phyloP scores from a whole-genome alignment of 2,797 vertebrate species.

The Brachyrhaphis roseni region DNA sequence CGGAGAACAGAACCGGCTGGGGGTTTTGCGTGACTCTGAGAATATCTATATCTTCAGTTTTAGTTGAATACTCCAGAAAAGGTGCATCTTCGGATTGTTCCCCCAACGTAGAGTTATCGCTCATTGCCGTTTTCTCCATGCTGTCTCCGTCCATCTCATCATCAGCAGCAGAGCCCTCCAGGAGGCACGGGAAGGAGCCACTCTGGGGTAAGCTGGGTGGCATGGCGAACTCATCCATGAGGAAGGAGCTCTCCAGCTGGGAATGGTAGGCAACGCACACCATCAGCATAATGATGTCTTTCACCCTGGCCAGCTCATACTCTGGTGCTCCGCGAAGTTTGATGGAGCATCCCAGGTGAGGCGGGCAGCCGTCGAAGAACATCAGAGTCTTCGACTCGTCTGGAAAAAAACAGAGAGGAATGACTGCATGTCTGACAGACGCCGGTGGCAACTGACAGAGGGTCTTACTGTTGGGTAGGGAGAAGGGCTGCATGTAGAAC shows the following conservation, averaged over 20 bases:
- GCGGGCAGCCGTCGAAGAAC: conserved; percentile 96
- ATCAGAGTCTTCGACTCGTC: conserved; percentile 93
- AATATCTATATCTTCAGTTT: conserved; percentile 54
- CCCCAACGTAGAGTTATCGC: conserved; percentile 59
- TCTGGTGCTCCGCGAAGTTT: conserved; percentile 93
- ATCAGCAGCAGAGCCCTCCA: conserved; percentile 77
- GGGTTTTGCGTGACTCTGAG: conserved; percentile 31
- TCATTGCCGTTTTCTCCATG: conserved; percentile 11
- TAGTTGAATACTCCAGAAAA: conserved; percentile 63
- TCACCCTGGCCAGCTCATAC: conserved; percentile 94
- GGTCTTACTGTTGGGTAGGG: conserved; percentile 88
- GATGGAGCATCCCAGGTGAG: conserved; percentile 94
- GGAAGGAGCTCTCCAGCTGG: conserved; percentile 98
- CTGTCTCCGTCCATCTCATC: conserved; percentile 27
- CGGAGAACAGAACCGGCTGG: conserved; percentile 22
- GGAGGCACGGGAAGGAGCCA: conserved; percentile 87
- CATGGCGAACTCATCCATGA: conserved; percentile 99
- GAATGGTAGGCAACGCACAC: conserved; percentile 97
- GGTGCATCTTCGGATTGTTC: conserved; percentile 70
- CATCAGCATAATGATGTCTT: conserved; percentile 97
- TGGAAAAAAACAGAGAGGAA: conserved; percentile 53
- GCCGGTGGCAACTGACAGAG: not conserved
- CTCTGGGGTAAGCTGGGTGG: conserved; percentile 89
- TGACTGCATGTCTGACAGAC: rapidly evolving
- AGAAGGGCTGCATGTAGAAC: conserved; percentile 96